phyloP scores from a whole-genome alignment of 2,113 vertebrate genomes.

The Tragulus kanchil region DNA sequence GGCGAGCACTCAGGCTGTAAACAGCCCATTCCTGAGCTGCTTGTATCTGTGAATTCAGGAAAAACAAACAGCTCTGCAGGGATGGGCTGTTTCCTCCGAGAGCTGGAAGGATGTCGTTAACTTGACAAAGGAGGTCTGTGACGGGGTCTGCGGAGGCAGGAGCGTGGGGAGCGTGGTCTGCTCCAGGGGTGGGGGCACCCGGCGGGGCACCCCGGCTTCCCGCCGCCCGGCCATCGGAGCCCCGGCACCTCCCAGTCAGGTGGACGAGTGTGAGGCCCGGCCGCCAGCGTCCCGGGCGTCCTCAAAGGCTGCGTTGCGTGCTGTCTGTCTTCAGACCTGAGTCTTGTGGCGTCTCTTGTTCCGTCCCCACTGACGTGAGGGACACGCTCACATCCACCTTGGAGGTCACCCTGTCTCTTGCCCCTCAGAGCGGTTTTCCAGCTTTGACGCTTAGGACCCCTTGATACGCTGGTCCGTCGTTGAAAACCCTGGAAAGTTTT shows the following conservation, averaged over 20 bases:
- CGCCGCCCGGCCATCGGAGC: accelerated
- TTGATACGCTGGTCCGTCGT: accelerated
- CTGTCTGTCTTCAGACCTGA: accelerated
- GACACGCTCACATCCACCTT: neutral
- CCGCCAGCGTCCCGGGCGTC: accelerated
- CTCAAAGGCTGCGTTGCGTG: neutral
- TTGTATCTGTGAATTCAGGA: neutral
- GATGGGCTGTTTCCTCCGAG: neutral
- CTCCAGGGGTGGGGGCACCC: neutral
- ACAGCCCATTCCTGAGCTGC: neutral
- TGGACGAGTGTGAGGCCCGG: accelerated
- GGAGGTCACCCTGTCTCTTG: accelerated
- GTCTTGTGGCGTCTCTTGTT: accelerated
- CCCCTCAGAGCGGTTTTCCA: accelerated
- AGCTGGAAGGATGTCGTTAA: neutral
- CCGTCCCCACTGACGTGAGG: accelerated
- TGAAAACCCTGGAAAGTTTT: neutral
- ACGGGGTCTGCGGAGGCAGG: neutral
- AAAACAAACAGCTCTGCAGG: neutral
- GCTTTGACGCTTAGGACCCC: neutral
- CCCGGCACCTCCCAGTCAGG: neutral
- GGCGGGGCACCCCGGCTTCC: neutral
- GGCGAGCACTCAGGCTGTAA: neutral
- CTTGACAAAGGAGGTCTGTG: neutral
- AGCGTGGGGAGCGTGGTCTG: neutral